Percentiles rank a stretch among this genome's conserved stretches.
phyloP scores from a whole-genome alignment of 2,113 vertebrate genomes.

The Spea multiplicata region DNA sequence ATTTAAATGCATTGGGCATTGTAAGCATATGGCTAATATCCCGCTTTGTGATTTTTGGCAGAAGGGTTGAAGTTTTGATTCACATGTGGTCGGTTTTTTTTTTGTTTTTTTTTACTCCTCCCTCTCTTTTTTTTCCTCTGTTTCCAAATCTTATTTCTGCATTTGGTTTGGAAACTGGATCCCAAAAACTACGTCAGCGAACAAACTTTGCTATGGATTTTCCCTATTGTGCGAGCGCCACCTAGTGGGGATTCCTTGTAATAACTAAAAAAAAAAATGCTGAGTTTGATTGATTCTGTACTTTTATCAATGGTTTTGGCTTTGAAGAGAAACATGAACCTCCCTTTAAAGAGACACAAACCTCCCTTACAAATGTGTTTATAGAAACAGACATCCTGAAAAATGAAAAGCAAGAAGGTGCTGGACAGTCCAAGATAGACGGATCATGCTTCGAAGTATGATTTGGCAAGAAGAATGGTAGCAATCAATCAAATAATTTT shows the following conservation, averaged over 20 bases:
- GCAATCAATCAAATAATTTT: too few species aligned
- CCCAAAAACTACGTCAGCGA: background rate
- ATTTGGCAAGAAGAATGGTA: too few species aligned
- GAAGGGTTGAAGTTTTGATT: background rate
- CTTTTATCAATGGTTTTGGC: too few species aligned
- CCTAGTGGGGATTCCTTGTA: conserved; percentile 13
- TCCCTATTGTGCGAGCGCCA: background rate
- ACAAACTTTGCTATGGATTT: too few species aligned
- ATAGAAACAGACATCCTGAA: too few species aligned
- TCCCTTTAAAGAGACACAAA: too few species aligned
- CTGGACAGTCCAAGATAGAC: too few species aligned
- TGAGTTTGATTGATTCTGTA: too few species aligned
- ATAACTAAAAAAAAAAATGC: background rate
- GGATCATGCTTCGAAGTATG: too few species aligned
- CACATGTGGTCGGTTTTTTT: conserved; percentile 1
- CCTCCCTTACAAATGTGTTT: too few species aligned
- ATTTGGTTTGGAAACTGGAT: background rate
- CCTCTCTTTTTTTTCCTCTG: background rate
- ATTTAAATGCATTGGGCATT: background rate
- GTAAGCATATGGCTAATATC: background rate
- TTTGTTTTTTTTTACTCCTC: background rate
- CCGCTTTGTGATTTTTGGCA: conserved; percentile 24
- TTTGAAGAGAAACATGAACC: too few species aligned
- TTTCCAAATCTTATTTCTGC: background rate
- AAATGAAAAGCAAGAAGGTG: too few species aligned